Evolutionary conservation across 2,797 vertebrate genomes (phyloP).

Genomic region (Champsocephalus gunnari): DNA sequence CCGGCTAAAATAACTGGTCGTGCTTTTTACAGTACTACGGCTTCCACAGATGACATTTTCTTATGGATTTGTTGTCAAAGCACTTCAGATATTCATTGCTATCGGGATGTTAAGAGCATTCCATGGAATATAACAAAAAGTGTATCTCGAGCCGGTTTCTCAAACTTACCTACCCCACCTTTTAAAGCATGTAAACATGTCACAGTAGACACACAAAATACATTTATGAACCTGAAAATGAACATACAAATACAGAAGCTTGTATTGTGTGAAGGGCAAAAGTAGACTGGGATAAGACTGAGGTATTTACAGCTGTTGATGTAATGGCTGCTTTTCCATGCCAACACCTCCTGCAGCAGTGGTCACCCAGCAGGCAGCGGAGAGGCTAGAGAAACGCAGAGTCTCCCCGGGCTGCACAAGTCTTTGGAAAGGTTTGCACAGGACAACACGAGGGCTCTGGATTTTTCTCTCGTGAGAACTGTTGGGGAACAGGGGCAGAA

Average conservation of each 20-base stretch:
- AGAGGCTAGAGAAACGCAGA: slow-evolving; percentile 25
- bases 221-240: no score
- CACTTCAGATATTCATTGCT: no score
- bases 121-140: no score
- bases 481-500: neutral
- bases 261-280: slow-evolving; percentile 1
- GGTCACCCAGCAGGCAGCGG: slow-evolving; percentile 1
- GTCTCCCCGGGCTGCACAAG: slow-evolving; percentile 18
- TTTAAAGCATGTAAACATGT: no score
- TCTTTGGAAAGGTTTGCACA: slow-evolving; percentile 24
- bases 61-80: no score
- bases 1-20: no score
- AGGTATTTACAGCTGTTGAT: slow-evolving; percentile 31
- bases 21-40: no score
- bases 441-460: slow-evolving; percentile 12
- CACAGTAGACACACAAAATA: no score
- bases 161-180: no score
- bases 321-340: slow-evolving; percentile 34
- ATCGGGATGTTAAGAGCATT: no score
- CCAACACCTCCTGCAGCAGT: slow-evolving; percentile 31
- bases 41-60: no score
- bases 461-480: slow-evolving; percentile 3
- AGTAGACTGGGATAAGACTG: slow-evolving; percentile 10
- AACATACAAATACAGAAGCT: neutral
- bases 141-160: no score